These are phyloP conservation scores for Pelodiscus sinensis DNA, from an alignment of 2,113 vertebrate species.

Conservation along the genomic window DNA sequence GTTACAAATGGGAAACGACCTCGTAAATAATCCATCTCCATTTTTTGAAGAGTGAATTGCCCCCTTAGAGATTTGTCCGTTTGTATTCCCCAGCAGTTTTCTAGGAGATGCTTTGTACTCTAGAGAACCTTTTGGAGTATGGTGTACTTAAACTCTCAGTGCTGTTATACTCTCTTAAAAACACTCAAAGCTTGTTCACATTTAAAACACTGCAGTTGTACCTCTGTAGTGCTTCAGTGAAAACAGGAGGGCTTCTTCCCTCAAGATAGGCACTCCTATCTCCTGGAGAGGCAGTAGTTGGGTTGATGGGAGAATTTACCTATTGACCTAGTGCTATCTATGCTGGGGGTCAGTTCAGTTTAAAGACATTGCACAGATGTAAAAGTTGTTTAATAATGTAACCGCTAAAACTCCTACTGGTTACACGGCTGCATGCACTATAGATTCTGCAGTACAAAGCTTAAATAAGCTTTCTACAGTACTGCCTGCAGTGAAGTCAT, in stretches of 20 bases:
- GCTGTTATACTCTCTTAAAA: neutral
- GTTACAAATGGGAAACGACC: neutral
- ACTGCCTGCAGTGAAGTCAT: too few species aligned
- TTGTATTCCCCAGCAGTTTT: constrained; percentile 7
- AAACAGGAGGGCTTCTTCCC: neutral
- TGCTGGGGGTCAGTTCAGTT: too few species aligned
- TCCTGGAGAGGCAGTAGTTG: neutral
- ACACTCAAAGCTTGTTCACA: neutral
- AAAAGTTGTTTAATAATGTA: too few species aligned
- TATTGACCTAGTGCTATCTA: neutral
- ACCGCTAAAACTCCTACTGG: too few species aligned
- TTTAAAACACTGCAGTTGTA: neutral
- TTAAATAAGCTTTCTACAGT: too few species aligned
- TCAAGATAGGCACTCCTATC: neutral
- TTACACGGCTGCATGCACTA: too few species aligned
- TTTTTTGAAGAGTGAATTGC: constrained; percentile 5
- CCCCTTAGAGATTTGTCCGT: neutral
- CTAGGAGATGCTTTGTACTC: neutral
- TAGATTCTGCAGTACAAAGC: too few species aligned
- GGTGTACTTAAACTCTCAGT: neutral
- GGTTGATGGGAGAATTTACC: neutral
- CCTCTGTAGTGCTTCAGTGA: neutral
- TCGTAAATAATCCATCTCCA: neutral
- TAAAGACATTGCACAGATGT: neutral
- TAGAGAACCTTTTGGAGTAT: neutral